These are phyloP conservation scores for Drosophila kokeensis DNA, from an alignment of 2,888 invertebrate genomes.

Conservation along the genomic window DNA sequence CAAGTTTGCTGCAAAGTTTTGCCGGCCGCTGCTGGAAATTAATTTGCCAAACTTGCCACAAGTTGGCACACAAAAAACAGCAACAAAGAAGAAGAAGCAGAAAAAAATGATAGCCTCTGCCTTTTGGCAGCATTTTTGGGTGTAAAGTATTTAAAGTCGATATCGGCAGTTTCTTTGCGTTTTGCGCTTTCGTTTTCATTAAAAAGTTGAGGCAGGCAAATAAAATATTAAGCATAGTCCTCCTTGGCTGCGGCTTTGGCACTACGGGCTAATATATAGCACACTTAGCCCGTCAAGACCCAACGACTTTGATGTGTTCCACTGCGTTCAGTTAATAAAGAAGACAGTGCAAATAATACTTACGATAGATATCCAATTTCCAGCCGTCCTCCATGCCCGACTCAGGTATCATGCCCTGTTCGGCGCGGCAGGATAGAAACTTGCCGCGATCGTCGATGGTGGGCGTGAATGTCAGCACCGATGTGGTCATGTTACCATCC, in stretches of 20 bases:
- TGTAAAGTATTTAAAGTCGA: slow-evolving; percentile 59
- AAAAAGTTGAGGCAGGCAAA: slow-evolving; percentile 63
- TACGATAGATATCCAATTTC: slow-evolving; percentile 93
- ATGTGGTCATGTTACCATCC: slow-evolving; percentile 91
- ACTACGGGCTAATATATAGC: slow-evolving; percentile 20
- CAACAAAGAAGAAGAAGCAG: slow-evolving; percentile 29
- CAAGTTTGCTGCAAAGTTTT: slow-evolving; percentile 72
- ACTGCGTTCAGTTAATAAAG: slow-evolving; percentile 26
- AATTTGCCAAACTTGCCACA: slow-evolving; percentile 80
- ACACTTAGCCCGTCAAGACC: slow-evolving; percentile 6
- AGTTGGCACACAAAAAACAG: slow-evolving; percentile 59
- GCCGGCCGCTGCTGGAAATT: slow-evolving; percentile 76
- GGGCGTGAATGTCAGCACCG: slow-evolving; percentile 91
- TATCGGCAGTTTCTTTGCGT: slow-evolving; percentile 28
- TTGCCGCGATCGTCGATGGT: slow-evolving; percentile 92
- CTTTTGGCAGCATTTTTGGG: slow-evolving; percentile 52
- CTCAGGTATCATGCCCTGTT: slow-evolving; percentile 90
- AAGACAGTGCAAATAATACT: slow-evolving; percentile 85
- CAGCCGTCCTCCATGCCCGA: slow-evolving; percentile 92
- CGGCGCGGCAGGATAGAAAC: slow-evolving; percentile 91
- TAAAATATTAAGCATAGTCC: slow-evolving; percentile 71
- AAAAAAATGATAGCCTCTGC: slow-evolving; percentile 35
- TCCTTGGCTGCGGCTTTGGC: slow-evolving; percentile 18
- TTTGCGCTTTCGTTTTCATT: slow-evolving; percentile 66
- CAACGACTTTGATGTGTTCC: slow-evolving; percentile 45